Conservation (phyloP, 2,888 invertebrate genomes). For the Hypercompe scribonia region DNA sequence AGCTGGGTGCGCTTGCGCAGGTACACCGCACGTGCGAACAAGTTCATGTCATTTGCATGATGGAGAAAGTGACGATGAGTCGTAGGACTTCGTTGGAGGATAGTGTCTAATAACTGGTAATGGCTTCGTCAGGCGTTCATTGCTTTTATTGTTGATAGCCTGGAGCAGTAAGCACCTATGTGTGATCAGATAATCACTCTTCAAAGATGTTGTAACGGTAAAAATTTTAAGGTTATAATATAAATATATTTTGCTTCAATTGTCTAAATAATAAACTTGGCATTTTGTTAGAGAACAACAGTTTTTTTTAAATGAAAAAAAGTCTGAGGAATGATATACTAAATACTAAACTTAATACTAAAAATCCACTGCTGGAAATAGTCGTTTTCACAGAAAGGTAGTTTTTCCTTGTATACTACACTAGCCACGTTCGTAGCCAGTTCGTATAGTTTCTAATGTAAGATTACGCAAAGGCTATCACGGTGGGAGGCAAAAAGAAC, state of each 20-base stretch:
- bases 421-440: too few species aligned
- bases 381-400: too few species aligned
- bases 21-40: constrained; percentile 57
- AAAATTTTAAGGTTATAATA: too few species aligned
- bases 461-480: too few species aligned
- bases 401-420: too few species aligned
- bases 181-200: not conserved
- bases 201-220: not conserved
- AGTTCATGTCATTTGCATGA: constrained; percentile 52
- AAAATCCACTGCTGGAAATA: too few species aligned
- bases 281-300: not conserved
- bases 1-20: constrained; percentile 55
- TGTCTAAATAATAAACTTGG: not conserved
- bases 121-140: too few species aligned
- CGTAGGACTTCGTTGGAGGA: constrained; percentile 11
- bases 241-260: not conserved
- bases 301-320: too few species aligned
- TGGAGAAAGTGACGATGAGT: constrained; percentile 39
- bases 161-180: not conserved
- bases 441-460: too few species aligned
- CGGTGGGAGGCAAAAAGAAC: not conserved
- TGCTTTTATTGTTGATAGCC: not conserved
- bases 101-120: not conserved
- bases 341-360: too few species aligned
- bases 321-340: too few species aligned